phyloP scores from a whole-genome alignment of 1,140 invertebrate genomes.

The Drosophila lacteicornis region DNA sequence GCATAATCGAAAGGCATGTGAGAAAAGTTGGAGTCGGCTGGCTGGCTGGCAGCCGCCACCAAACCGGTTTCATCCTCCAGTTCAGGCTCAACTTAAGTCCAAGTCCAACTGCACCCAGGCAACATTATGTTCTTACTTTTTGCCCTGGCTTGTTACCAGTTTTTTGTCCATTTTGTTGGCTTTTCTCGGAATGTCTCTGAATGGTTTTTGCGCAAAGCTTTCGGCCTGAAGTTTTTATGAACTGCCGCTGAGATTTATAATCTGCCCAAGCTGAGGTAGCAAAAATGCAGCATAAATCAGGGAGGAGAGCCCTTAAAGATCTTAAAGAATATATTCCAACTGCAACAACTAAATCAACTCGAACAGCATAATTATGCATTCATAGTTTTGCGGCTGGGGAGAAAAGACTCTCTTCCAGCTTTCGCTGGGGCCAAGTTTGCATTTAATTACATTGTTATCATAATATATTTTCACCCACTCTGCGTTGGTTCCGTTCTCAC shows the following conservation, averaged over 20 bases:
- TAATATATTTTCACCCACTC: conserved; percentile 56
- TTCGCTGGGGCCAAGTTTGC: conserved; percentile 44
- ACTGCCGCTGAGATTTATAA: conserved; percentile 60
- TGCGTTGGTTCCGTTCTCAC: conserved; percentile 30
- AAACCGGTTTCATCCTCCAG: conserved; percentile 57
- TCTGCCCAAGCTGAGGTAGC: conserved; percentile 5
- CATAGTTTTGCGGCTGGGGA: conserved; percentile 1
- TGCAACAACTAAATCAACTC: conserved; percentile 21
- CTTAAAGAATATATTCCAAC: conserved; percentile 13
- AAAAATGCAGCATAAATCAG: conserved; percentile 42
- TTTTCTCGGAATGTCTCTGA: conserved; percentile 59
- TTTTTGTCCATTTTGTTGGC: conserved; percentile 42
- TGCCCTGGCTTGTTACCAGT: conserved; percentile 70
- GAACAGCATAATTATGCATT: conserved; percentile 40
- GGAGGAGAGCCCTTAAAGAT: conserved; percentile 9
- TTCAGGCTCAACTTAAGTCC: conserved; percentile 21
- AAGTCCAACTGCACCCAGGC: conserved; percentile 48
- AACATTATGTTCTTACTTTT: conserved; percentile 75
- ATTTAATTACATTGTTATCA: conserved; percentile 58
- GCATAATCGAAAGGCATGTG: conserved; percentile 79
- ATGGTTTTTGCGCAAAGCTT: conserved; percentile 37
- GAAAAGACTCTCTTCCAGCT: conserved; percentile 30
- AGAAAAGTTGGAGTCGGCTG: conserved; percentile 63
- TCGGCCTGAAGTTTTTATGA: conserved; percentile 43
- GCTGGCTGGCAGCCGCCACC: conserved; percentile 30